Evolutionary conservation across 2,113 vertebrate genomes (phyloP).

Genomic region (Carollia perspicillata): DNA sequence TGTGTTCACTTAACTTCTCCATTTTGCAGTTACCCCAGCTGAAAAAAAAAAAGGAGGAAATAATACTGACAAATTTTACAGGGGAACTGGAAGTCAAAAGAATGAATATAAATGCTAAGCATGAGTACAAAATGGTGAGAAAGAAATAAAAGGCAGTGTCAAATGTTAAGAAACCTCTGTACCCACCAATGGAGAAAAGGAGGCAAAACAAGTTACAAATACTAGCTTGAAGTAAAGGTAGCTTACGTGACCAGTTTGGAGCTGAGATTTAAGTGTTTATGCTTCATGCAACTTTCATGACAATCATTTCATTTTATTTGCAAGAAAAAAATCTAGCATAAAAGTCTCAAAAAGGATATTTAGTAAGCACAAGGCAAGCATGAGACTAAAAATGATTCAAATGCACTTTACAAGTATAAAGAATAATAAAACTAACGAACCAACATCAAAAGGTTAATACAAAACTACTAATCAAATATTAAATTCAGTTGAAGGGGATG

Average conservation of each 20-base stretch:
- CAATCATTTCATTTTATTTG: not conserved
- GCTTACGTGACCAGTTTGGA: not conserved
- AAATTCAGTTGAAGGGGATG: not conserved
- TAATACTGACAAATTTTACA: not conserved
- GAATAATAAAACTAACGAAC: slow-evolving; percentile 1
- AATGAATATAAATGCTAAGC: slow-evolving; percentile 23
- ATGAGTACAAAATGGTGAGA: not conserved
- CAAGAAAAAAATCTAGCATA: not conserved
- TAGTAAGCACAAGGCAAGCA: not conserved
- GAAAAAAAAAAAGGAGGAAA: not conserved
- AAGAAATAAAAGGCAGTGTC: not conserved
- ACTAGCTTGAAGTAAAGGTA: not conserved
- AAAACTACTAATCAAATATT: not conserved
- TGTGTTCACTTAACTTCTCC: not conserved
- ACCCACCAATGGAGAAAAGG: not conserved
- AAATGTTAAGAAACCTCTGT: not conserved
- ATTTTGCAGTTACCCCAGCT: not conserved
- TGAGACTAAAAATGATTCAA: not conserved
- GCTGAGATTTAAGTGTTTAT: not conserved
- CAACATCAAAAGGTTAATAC: slow-evolving; percentile 7
- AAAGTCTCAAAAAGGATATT: not conserved
- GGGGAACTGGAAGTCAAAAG: not conserved
- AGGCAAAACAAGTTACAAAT: not conserved
- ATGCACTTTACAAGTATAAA: not conserved
- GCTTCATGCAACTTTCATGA: not conserved